phyloP scores from a whole-genome alignment of 2,888 invertebrate species.

The Ochlodes sylvanus region DNA sequence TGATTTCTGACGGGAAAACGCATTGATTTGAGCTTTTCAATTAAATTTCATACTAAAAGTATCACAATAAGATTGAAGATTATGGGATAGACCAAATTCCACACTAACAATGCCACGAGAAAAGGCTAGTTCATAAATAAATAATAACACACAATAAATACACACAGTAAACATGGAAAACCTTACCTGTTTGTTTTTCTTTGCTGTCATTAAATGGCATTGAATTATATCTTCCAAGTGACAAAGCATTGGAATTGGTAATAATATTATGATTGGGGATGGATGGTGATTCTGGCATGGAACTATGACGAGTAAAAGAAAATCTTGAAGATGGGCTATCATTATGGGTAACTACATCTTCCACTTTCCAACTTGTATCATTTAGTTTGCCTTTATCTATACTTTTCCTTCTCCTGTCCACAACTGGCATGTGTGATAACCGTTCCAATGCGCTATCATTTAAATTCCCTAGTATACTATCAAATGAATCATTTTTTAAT shows the following conservation, averaged over 20 bases:
- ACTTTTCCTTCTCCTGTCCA: slow-evolving; percentile 50
- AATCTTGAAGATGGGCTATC: slow-evolving; percentile 65
- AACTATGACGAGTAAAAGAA: slow-evolving; percentile 70
- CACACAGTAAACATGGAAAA: slow-evolving; percentile 8
- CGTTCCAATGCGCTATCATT: slow-evolving; percentile 77
- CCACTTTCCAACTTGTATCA: slow-evolving; percentile 58
- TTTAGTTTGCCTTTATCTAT: slow-evolving; percentile 42
- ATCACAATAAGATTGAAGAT: no score
- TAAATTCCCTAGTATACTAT: slow-evolving; percentile 72
- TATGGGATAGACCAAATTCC: no score
- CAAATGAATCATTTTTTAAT: slow-evolving; percentile 78
- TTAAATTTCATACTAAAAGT: no score
- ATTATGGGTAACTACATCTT: slow-evolving; percentile 62
- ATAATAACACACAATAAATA: no score
- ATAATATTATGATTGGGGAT: slow-evolving; percentile 59
- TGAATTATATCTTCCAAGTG: slow-evolving; percentile 73
- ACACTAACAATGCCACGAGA: no score
- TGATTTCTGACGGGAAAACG: no score
- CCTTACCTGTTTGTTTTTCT: slow-evolving; percentile 52
- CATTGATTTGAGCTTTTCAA: no score
- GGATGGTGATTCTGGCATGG: slow-evolving; percentile 79
- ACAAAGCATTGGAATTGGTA: slow-evolving; percentile 69
- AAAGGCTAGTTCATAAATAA: no score
- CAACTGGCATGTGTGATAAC: slow-evolving; percentile 69
- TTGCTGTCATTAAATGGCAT: slow-evolving; percentile 73